Evolutionary conservation across 2,888 invertebrate genomes (phyloP), one percentile per base, ranked within the genome.

Genomic region (Drosophila melanosoma): DNA sequence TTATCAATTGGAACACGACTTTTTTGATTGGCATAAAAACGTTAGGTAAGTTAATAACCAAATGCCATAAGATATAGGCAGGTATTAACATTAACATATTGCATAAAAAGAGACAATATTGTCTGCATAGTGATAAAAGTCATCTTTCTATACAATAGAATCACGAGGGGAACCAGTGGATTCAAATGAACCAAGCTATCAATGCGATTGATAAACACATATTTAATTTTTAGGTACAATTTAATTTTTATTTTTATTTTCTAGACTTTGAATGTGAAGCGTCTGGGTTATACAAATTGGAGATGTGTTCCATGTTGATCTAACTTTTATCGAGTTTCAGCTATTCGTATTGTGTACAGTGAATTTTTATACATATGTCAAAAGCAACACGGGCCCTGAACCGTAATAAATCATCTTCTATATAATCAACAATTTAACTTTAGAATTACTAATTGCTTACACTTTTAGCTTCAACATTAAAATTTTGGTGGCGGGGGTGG

Each of bases 341-440:
- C 61, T 76, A 60, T 61, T 62, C 40, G 59, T 20, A 45, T 12
- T 45, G 12, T 12, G 58, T 79, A 85, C 86, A 67, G 56, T 64
- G 54, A 79, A 85, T 88, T 85, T 85, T 12, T n/a, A 17, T 56
- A 56, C 26, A 56, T 23, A 54, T 54, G 49, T 64, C 71, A 45
- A 60, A 68, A 56, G 51, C 17, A 62, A 33, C 36, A 38, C 40
- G 32, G 33, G 48, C 54, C 76, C 72, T 79, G 81, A 76, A 69
- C 60, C 51, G 26, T 73, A 85, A 81, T 68, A 76, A 67, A 69
- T 74, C 67, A 69, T 49, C 67, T 76, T 12, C 20, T 45, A 45
- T 15, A 89, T 72, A 82, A 78, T 87, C 80, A 87, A 89, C 80
- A 87, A 89, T 85, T 87, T 69, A 70, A 69, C 76, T 80, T 86